phyloP scores from a whole-genome alignment of 2,113 vertebrate genomes.

The Furnarius figulus region DNA sequence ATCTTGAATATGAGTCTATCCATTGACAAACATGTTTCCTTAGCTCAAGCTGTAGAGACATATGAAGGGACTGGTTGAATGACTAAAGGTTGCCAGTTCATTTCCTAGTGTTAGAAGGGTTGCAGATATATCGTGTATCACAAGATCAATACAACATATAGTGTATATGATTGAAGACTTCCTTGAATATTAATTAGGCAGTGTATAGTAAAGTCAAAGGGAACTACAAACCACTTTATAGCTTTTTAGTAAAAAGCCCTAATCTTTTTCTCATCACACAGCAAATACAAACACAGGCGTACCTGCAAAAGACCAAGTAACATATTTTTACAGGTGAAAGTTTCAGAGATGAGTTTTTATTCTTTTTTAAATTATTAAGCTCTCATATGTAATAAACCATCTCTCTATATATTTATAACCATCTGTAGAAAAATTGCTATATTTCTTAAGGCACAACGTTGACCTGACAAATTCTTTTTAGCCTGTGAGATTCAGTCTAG shows the following conservation, averaged over 20 bases:
- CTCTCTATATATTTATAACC: neutral
- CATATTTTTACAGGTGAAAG: neutral
- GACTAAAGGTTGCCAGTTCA: neutral
- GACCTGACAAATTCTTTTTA: neutral
- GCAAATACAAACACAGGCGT: neutral
- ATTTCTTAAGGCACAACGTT: neutral
- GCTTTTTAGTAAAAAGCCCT: neutral
- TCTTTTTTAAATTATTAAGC: neutral
- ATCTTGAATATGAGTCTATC: neutral
- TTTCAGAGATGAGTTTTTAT: neutral
- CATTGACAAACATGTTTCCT: neutral
- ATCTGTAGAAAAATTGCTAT: neutral
- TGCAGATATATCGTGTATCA: neutral
- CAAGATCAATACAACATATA: neutral
- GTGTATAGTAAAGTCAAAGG: neutral
- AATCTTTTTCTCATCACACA: neutral
- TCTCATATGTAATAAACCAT: neutral
- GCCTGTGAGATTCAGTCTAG: neutral
- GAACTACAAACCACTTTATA: neutral
- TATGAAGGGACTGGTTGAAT: neutral
- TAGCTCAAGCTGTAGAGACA: neutral
- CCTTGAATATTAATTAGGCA: neutral
- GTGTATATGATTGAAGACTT: neutral
- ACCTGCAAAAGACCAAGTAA: neutral
- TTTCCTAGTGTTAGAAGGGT: neutral